These are phyloP conservation scores for Aphaenogaster ashmeadi DNA, from an alignment of 1,140 invertebrate genomes.

Conservation along the genomic window DNA sequence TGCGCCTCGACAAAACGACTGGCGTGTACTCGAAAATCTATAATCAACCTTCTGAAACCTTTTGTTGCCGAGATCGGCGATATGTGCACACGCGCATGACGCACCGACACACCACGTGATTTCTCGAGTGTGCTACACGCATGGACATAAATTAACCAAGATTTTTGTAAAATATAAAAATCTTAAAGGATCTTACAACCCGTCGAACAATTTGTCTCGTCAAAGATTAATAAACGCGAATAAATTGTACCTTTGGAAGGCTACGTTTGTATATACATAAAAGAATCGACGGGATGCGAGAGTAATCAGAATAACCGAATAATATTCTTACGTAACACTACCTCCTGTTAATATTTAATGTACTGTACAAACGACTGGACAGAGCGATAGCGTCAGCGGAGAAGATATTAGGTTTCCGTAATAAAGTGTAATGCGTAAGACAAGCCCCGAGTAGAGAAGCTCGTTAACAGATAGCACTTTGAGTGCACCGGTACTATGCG, in stretches of 20 bases:
- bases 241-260: not conserved
- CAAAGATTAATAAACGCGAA: not conserved
- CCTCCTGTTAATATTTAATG: slow-evolving; percentile 71
- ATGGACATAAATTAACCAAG: not conserved
- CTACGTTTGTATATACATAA: not conserved
- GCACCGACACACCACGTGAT: not conserved
- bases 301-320: slow-evolving; percentile 19
- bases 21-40: slow-evolving; percentile 40
- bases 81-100: slow-evolving; percentile 6
- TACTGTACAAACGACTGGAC: slow-evolving; percentile 46
- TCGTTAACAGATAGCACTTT: slow-evolving; percentile 64
- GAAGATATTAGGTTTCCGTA: slow-evolving; percentile 61
- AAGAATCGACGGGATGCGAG: not conserved
- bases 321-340: slow-evolving; percentile 32
- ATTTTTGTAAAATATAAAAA: not conserved
- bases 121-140: not conserved
- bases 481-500: slow-evolving; percentile 65
- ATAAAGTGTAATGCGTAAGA: slow-evolving; percentile 66
- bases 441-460: slow-evolving; percentile 62
- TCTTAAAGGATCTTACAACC: no score
- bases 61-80: not conserved
- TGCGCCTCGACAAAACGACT: slow-evolving; percentile 26
- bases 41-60: slow-evolving; percentile 18
- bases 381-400: slow-evolving; percentile 55
- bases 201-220: not conserved